Evolutionary conservation across 2,888 invertebrate genomes (phyloP), one percentile per base, ranked within the genome.

Genomic region (Troides helena): DNA sequence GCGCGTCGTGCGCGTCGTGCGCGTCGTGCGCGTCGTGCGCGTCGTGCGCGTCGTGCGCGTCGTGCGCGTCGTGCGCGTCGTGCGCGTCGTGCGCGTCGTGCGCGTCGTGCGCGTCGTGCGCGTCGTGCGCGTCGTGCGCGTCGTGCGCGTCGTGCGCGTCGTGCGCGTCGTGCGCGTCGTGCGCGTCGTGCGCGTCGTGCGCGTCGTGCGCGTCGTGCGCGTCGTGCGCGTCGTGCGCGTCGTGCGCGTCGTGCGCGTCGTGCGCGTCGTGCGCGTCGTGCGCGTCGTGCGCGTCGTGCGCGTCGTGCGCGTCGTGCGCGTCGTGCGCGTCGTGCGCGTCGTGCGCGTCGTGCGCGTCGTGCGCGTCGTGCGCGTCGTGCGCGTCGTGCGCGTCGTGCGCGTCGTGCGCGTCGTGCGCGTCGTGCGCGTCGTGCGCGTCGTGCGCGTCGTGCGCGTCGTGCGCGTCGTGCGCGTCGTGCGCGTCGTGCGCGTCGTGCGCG

Each of bases 381-480:
- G 21, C 21, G 21, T 21, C 21, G 21, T 21, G 21, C 21, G n/a
- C n/a, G n/a, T n/a, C 75, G 96, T 96, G 68, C 94, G 21, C 21
- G 21, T 21, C 21, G 21, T 21, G 21, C 21, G 21, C 21, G 21
- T 21, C 21, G 21, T 21, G 21, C 21, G 70, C 94, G 95, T 72
- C 95, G 96, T 80, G 97, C 96, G 72, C 74, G 23, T 62, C 74
- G 72, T 98, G 99, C 89, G 95, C 96, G 98, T 39, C 99, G 66
- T 99, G 99, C 92, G 97, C 81, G 76, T 75, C 58, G 97, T 98
- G 46, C 94, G 98, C 57, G 95, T 95, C 56, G 93, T 95, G 61
- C 96, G 96, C 88, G 95, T 95, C 25, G 80, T 99, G 98, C 84
- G 97, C 98, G 25, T 95, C 97, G 21, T 99, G 99, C 78, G 94